Conservation (phyloP, 2,113 vertebrate species). For the Maccullochella peelii region DNA sequence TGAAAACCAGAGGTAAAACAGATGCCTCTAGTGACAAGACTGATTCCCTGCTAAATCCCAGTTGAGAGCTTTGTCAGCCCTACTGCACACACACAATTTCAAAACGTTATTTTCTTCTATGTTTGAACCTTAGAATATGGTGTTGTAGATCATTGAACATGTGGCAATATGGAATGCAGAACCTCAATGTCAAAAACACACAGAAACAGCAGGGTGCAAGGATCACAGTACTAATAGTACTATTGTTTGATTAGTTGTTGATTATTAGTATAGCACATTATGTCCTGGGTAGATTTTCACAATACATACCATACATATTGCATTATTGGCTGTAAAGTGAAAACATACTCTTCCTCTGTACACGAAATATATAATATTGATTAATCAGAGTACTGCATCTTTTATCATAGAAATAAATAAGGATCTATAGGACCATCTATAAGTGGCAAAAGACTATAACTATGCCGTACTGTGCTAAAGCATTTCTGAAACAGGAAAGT, state of each 20-base stretch:
- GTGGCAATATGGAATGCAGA: background rate
- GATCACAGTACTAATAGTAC: background rate
- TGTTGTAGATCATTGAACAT: background rate
- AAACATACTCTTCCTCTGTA: background rate
- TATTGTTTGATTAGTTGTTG: background rate
- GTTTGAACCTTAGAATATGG: background rate
- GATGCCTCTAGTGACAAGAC: slow-evolving; percentile 72
- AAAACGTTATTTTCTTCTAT: background rate
- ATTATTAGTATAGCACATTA: background rate
- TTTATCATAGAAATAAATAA: slow-evolving; percentile 7
- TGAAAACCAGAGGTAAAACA: slow-evolving; percentile 50
- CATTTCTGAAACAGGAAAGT: background rate
- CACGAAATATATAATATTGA: background rate
- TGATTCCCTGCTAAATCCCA: background rate
- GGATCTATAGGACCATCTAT: slow-evolving; percentile 3
- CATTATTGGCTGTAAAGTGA: background rate
- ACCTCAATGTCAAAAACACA: background rate
- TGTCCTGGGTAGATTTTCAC: background rate
- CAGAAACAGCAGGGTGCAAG: background rate
- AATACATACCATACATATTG: no score
- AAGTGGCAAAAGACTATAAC: no score
- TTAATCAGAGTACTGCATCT: background rate
- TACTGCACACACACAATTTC: background rate
- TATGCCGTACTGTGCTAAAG: background rate
- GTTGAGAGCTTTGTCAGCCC: slow-evolving; percentile 1